Percentiles rank a stretch among this genome's conserved stretches.
Conservation (phyloP, 2,113 vertebrate species). For the Xenopus borealis region DNA sequence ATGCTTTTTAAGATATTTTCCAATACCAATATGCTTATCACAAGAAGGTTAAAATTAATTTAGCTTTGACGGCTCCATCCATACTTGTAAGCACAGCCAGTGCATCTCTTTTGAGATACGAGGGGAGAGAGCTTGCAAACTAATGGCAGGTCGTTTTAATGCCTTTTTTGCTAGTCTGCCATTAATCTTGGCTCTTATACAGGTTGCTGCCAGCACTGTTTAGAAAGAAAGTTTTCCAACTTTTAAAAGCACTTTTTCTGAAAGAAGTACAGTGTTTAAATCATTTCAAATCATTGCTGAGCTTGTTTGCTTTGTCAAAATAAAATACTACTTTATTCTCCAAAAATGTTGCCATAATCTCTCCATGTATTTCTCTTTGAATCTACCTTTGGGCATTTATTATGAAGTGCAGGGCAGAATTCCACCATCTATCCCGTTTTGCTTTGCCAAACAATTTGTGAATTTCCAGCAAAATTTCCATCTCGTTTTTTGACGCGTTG, state of each 20-base stretch:
- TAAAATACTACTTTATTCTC: conserved; percentile 18
- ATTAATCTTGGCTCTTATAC: conserved; percentile 41
- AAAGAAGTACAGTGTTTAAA: conserved; percentile 27
- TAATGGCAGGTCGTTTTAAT: conserved; percentile 41
- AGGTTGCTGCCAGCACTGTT: conserved; percentile 28
- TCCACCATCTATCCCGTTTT: too few species aligned
- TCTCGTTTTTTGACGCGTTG: too few species aligned
- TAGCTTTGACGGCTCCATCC: conserved; percentile 38
- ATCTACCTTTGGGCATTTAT: too few species aligned
- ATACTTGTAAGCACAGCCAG: conserved; percentile 39
- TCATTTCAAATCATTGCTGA: conserved; percentile 5
- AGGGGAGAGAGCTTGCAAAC: conserved; percentile 33
- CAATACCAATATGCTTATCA: conserved; percentile 35
- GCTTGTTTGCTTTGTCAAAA: conserved; percentile 19
- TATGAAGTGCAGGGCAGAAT: too few species aligned
- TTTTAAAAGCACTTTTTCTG: conserved; percentile 26
- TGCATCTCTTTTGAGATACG: conserved; percentile 46
- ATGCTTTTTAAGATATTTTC: conserved; percentile 22
- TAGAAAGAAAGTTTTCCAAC: conserved; percentile 37
- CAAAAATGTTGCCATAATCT: background rate
- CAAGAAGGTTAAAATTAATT: conserved; percentile 40
- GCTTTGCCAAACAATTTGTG: too few species aligned
- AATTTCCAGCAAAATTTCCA: too few species aligned
- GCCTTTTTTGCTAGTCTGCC: conserved; percentile 34
- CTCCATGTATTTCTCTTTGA: too few species aligned